phyloP scores from a whole-genome alignment of 2,888 invertebrate genomes.

The Melanophora roralis region DNA sequence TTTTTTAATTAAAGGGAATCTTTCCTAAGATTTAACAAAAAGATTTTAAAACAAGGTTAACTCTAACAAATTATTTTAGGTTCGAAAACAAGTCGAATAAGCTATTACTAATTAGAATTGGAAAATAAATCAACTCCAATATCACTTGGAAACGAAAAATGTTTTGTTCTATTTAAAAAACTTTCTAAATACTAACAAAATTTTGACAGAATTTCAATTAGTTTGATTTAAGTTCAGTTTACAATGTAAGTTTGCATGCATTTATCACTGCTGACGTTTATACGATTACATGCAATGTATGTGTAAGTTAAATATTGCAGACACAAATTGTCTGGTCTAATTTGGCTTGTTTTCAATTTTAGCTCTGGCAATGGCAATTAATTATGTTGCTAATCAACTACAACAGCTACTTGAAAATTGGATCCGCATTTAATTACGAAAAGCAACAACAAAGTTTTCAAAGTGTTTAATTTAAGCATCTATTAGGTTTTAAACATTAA shows the following conservation, averaged over 20 bases:
- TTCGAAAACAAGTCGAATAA: too few relatives aligned
- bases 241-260: background rate
- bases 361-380: conserved; percentile 52
- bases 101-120: too few relatives aligned
- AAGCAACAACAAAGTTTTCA: conserved; percentile 23
- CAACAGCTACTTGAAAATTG: conserved; percentile 48
- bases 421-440: conserved; percentile 39
- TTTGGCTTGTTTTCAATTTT: conserved; percentile 26
- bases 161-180: too few relatives aligned
- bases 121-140: too few relatives aligned
- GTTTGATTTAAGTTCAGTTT: too few relatives aligned
- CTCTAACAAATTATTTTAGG: too few relatives aligned
- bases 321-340: conserved; percentile 9
- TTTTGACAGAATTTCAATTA: too few relatives aligned
- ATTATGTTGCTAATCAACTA: conserved; percentile 53
- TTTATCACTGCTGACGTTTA: background rate
- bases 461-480: conserved; percentile 44
- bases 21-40: too few relatives aligned
- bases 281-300: background rate
- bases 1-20: too few relatives aligned
- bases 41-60: too few relatives aligned
- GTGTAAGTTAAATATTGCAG: background rate
- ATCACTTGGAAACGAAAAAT: too few relatives aligned
- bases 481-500: conserved; percentile 52
- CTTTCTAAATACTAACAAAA: too few relatives aligned